A percentile compares a stretch with the other conserved stretches of the same genome.
phyloP scores from a whole-genome alignment of 1,140 invertebrate species.

The Oscheius sp. region DNA sequence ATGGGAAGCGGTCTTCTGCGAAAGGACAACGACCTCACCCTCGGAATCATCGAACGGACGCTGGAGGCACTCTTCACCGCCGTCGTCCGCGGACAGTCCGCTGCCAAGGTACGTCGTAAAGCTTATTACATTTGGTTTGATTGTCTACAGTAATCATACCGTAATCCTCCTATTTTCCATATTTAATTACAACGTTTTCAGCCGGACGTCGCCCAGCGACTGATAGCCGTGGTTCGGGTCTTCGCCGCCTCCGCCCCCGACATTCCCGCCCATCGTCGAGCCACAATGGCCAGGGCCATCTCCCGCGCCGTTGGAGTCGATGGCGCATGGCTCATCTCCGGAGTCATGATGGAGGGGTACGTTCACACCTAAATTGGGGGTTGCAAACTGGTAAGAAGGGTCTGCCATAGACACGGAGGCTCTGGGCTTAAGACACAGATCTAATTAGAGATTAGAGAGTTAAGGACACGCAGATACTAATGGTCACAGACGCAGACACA shows the following conservation, averaged over 20 bases:
- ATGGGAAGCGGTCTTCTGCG: slow-evolving; percentile 40
- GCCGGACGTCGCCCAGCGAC: not conserved
- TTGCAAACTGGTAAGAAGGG: no score
- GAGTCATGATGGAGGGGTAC: slow-evolving; percentile 16
- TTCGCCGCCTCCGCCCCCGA: slow-evolving; percentile 29
- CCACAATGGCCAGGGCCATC: slow-evolving; percentile 24
- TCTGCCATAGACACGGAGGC: no score
- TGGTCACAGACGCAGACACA: no score
- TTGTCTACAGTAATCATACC: no score
- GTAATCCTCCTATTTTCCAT: no score
- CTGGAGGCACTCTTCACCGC: slow-evolving; percentile 36
- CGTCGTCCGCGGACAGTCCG: slow-evolving; percentile 6
- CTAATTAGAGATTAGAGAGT: no score
- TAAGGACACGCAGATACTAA: no score
- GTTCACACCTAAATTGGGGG: no score
- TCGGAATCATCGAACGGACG: slow-evolving; percentile 38
- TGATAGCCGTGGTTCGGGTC: slow-evolving; percentile 21
- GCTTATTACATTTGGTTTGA: no score
- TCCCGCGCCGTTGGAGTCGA: slow-evolving; percentile 21
- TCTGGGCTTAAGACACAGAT: no score
- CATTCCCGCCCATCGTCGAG: slow-evolving; percentile 39
- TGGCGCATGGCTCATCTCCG: slow-evolving; percentile 8
- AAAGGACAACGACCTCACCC: slow-evolving; percentile 41
- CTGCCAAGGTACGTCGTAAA: not conserved
- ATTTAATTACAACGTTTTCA: not conserved